Evolutionary conservation across 2,888 invertebrate species (phyloP).

Genomic region (Altica lythri): DNA sequence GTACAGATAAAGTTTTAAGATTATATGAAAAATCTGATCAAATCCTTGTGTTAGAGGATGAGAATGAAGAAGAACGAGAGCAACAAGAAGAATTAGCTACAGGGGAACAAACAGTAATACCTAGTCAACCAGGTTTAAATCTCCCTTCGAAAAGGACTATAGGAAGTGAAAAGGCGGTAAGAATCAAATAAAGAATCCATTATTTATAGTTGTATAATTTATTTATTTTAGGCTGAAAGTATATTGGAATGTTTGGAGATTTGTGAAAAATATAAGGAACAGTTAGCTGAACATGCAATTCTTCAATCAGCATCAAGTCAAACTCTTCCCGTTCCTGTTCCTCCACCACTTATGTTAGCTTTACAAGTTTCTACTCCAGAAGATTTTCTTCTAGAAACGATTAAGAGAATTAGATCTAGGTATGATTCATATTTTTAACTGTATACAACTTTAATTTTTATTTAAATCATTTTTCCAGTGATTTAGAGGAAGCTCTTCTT

Average conservation of each 20-base stretch:
- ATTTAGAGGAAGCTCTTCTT: constrained; percentile 87
- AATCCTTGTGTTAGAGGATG: constrained; percentile 89
- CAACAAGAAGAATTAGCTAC: constrained; percentile 74
- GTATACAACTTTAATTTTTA: constrained; percentile 5
- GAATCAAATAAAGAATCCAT: constrained; percentile 39
- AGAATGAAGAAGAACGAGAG: constrained; percentile 83
- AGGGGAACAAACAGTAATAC: constrained; percentile 71
- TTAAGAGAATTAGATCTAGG: constrained; percentile 82
- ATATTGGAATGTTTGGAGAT: constrained; percentile 89
- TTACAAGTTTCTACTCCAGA: constrained; percentile 73
- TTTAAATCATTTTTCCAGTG: constrained; percentile 63
- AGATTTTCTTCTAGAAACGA: constrained; percentile 80
- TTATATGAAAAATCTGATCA: constrained; percentile 86
- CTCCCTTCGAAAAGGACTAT: constrained; percentile 88
- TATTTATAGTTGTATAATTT: not conserved
- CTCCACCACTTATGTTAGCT: constrained; percentile 83
- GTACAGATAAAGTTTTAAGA: constrained; percentile 86
- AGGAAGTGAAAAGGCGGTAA: constrained; percentile 84
- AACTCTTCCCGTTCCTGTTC: constrained; percentile 59
- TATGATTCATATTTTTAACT: constrained; percentile 49
- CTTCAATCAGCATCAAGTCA: constrained; percentile 51
- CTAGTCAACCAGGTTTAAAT: constrained; percentile 70
- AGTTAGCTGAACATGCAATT: constrained; percentile 61
- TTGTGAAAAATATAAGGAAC: constrained; percentile 66
- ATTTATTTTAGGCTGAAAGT: constrained; percentile 72